Percentiles rank a stretch among this genome's conserved stretches.
phyloP scores from a whole-genome alignment of 2,113 vertebrate species.

The Junco hyemalis region DNA sequence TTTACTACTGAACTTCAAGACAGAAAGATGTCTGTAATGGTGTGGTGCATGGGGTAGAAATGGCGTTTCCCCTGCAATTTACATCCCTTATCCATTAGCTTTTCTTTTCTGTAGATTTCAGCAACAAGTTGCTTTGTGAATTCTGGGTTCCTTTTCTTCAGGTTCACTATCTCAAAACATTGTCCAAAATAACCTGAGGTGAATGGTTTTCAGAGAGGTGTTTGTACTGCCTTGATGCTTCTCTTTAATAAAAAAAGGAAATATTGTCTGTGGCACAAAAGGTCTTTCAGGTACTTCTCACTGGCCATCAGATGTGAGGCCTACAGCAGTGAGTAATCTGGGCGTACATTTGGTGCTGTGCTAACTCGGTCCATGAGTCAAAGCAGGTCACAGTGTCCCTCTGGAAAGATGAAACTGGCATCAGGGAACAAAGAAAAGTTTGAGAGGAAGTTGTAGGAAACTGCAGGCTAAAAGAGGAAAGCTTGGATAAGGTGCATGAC shows the following conservation, averaged over 20 bases:
- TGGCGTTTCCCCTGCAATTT: neutral
- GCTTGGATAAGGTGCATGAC: neutral
- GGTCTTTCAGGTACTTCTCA: neutral
- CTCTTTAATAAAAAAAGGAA: neutral
- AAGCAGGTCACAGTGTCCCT: neutral
- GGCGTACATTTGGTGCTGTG: neutral
- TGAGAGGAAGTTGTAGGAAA: constrained; percentile 5
- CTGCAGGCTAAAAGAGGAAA: neutral
- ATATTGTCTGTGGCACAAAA: neutral
- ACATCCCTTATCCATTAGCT: neutral
- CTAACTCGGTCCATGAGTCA: neutral
- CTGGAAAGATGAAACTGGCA: neutral
- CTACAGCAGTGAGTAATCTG: neutral
- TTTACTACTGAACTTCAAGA: neutral
- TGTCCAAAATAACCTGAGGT: neutral
- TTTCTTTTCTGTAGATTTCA: neutral
- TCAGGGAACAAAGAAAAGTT: neutral
- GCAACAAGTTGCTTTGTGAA: neutral
- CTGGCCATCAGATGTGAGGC: neutral
- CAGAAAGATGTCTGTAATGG: neutral
- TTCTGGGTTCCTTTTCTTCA: neutral
- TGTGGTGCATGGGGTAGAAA: neutral
- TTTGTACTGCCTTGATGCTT: neutral
- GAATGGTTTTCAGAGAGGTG: neutral
- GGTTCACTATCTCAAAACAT: neutral